Evolutionary conservation across 2,797 vertebrate species (phyloP).

Genomic region (Acrocephalus scirpaceus): DNA sequence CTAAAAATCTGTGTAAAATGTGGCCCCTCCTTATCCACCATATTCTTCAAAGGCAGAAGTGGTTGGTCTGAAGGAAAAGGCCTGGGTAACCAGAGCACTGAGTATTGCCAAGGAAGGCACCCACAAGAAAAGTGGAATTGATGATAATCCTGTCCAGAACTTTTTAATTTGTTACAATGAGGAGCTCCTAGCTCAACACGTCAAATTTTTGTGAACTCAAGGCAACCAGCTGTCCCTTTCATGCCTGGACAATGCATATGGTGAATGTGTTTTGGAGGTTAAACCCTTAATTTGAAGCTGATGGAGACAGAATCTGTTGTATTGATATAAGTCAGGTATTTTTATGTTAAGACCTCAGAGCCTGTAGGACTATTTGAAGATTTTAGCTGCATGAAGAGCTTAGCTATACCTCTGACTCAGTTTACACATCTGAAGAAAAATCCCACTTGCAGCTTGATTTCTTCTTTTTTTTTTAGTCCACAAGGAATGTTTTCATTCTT

Average conservation of each 20-base stretch:
- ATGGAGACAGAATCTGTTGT: not conserved
- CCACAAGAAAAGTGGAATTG: not conserved
- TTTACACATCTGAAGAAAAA: not conserved
- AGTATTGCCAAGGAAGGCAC: not conserved
- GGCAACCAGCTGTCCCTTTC: not conserved
- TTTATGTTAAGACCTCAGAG: not conserved
- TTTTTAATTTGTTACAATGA: accelerated
- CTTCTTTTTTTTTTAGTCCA: not conserved
- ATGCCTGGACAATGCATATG: not conserved
- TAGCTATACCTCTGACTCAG: not conserved
- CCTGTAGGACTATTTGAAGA: not conserved
- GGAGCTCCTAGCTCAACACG: not conserved
- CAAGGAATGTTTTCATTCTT: not conserved
- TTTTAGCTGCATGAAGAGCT: not conserved
- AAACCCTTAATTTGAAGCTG: not conserved
- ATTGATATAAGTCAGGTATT: not conserved
- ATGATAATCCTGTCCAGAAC: not conserved
- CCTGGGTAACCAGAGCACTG: not conserved
- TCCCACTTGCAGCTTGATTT: not conserved
- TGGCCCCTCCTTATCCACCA: not conserved
- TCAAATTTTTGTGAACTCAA: not conserved
- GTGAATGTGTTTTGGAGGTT: not conserved
- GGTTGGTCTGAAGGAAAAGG: not conserved
- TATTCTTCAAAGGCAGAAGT: not conserved
- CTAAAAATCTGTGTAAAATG: not conserved